A percentile compares a stretch with the other conserved stretches of the same genome.
Conservation (phyloP, 2,113 vertebrate genomes). For the Strix aluco region DNA sequence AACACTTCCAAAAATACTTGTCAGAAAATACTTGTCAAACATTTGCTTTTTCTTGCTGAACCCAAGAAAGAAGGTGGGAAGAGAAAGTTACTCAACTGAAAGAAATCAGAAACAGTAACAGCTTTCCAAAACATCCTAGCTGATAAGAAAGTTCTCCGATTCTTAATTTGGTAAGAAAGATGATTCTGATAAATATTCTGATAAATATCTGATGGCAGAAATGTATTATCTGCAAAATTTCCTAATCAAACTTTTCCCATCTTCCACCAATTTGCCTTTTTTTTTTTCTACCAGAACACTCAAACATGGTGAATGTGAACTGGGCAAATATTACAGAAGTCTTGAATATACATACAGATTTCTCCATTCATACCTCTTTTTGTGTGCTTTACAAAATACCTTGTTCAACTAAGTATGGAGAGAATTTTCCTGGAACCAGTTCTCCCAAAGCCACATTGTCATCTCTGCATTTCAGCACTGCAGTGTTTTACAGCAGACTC, state of each 20-base stretch:
- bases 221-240: not conserved
- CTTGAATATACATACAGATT: not conserved
- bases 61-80: not conserved
- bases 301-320: not conserved
- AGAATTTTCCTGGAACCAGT: not conserved
- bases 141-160: not conserved
- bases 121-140: not conserved
- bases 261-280: not conserved
- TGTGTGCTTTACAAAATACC: not conserved
- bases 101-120: not conserved
- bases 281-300: not conserved
- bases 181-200: no score
- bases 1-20: not conserved
- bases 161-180: not conserved
- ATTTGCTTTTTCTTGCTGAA: not conserved
- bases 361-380: not conserved
- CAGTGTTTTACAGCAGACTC: not conserved
- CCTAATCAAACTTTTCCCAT: not conserved
- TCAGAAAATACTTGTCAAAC: not conserved
- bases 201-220: not conserved
- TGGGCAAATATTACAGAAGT: not conserved
- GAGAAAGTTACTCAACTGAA: not conserved
- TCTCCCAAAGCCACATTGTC: rapidly evolving
- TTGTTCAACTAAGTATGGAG: not conserved
- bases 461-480: not conserved